Percentiles rank a stretch among this genome's conserved stretches.
Conservation (phyloP, 2,113 vertebrate genomes). For the Perca fluviatilis region DNA sequence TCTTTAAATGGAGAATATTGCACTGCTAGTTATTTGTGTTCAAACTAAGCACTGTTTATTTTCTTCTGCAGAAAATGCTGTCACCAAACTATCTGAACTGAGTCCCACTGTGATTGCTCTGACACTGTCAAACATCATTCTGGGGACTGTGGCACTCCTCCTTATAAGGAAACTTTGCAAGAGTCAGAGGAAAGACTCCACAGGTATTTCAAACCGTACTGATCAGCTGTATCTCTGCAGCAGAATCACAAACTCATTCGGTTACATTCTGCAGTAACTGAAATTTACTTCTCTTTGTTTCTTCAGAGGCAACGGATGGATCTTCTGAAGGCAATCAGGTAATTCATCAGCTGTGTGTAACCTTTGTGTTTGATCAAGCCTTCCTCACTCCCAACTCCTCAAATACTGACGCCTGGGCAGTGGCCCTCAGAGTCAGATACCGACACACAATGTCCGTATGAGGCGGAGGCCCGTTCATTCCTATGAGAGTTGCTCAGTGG, state of each 20-base stretch:
- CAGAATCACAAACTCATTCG: not conserved
- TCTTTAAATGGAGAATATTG: not conserved
- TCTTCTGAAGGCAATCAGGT: not conserved
- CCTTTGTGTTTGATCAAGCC: not conserved
- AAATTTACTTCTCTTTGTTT: not conserved
- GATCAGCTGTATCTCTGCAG: not conserved
- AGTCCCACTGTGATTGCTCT: not conserved
- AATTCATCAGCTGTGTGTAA: not conserved
- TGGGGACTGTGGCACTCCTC: not conserved
- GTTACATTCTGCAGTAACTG: not conserved
- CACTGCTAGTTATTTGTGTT: not conserved
- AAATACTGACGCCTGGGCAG: not conserved
- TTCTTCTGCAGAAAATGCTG: not conserved
- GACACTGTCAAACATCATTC: conserved; percentile 3
- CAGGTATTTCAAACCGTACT: not conserved
- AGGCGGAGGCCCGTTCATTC: not conserved
- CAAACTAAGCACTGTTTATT: not conserved
- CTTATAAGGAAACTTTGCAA: conserved; percentile 3
- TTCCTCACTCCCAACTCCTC: not conserved
- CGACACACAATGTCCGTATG: not conserved
- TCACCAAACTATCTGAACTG: not conserved
- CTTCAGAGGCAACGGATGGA: not conserved
- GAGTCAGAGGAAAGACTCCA: not conserved
- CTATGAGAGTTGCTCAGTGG: too few species aligned
- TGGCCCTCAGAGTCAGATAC: not conserved